A percentile compares a stretch with the other conserved stretches of the same genome.
These are phyloP conservation scores for Thereva unica DNA, from an alignment of 2,888 invertebrate genomes.

Conservation along the genomic window DNA sequence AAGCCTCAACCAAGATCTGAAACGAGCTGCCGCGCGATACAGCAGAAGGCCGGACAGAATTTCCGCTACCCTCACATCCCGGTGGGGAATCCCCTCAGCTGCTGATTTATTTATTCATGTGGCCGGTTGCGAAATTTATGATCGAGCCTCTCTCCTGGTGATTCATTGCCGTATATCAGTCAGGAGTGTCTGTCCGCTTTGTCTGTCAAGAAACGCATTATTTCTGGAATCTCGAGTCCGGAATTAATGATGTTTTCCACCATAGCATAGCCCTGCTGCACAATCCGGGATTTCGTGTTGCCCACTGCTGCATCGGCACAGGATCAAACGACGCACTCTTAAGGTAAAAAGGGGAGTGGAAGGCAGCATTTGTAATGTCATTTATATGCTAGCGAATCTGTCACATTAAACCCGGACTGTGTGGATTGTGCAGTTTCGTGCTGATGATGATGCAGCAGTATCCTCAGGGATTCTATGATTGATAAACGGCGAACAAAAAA, in stretches of 20 bases:
- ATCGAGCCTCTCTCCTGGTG: conserved; percentile 38
- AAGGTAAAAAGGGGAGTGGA: conserved; percentile 24
- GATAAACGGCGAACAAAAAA: too few relatives aligned
- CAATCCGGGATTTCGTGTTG: conserved; percentile 16
- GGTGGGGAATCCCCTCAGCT: conserved; percentile 16
- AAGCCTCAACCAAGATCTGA: background rate
- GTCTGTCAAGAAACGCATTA: conserved; percentile 41
- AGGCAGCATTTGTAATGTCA: conserved; percentile 28
- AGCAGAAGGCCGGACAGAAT: conserved; percentile 18
- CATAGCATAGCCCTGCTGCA: background rate
- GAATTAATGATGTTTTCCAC: conserved; percentile 34
- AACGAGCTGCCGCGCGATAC: conserved; percentile 3
- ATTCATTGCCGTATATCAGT: conserved; percentile 42
- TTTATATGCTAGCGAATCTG: conserved; percentile 16
- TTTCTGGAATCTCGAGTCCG: conserved; percentile 36
- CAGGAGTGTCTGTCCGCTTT: conserved; percentile 39
- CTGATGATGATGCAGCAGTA: too few relatives aligned
- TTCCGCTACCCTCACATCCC: conserved; percentile 5
- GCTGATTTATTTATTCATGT: conserved; percentile 29
- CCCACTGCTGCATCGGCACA: conserved; percentile 15
- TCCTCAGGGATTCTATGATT: too few relatives aligned
- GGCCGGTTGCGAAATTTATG: conserved; percentile 36
- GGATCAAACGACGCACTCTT: conserved; percentile 31
- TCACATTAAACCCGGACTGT: conserved; percentile 20
- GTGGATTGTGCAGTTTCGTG: too few relatives aligned